Conservation (phyloP, 2,797 vertebrate genomes). For the Bufotes viridis region DNA sequence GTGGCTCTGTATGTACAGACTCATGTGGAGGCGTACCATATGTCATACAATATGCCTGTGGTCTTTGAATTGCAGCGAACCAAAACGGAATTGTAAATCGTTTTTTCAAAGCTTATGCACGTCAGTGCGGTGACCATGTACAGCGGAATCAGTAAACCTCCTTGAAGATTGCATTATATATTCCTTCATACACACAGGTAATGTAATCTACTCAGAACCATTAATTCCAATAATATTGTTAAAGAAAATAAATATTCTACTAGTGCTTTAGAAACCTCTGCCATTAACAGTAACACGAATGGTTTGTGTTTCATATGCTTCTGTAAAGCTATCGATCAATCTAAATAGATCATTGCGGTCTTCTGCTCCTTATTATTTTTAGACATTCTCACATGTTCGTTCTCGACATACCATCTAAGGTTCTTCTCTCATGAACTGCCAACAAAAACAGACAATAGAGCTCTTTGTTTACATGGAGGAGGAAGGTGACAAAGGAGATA, state of each 20-base stretch:
- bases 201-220: neutral
- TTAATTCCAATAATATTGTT: neutral
- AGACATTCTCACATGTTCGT: constrained; percentile 50
- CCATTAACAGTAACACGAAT: neutral
- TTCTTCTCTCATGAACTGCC: constrained; percentile 34
- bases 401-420: constrained; percentile 14
- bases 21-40: too few relatives aligned
- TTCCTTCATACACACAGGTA: neutral
- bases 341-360: neutral
- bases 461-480: constrained; percentile 34
- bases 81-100: too few relatives aligned
- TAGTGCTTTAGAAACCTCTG: neutral
- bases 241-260: neutral
- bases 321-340: constrained; percentile 29
- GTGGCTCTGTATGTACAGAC: too few relatives aligned
- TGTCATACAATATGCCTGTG: too few relatives aligned
- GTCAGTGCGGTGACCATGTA: neutral
- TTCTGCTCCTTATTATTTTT: constrained; percentile 52
- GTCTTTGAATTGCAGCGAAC: too few relatives aligned
- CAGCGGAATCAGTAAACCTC: neutral
- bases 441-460: constrained; percentile 52
- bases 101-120: neutral
- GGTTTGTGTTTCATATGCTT: constrained; percentile 10
- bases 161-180: neutral
- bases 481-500: constrained; percentile 49